Conservation (phyloP, 2,113 vertebrate species). For the Eulacestoma nigropectus region DNA sequence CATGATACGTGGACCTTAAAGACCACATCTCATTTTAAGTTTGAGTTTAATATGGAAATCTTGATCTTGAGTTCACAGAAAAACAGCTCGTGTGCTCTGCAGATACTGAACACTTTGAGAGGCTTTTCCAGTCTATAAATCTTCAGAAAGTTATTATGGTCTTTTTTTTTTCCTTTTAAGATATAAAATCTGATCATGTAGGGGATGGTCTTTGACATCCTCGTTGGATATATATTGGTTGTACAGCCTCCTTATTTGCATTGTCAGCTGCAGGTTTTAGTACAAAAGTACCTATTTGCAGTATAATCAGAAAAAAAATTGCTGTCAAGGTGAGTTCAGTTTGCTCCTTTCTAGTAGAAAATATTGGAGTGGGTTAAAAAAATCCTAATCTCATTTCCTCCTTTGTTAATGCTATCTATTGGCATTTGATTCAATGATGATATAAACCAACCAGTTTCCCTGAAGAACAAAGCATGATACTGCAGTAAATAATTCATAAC, state of each 20-base stretch:
- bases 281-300: background rate
- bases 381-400: background rate
- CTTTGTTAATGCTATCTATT: background rate
- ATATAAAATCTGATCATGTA: background rate
- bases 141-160: background rate
- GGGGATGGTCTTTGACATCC: background rate
- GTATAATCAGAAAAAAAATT: background rate
- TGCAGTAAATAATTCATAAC: background rate
- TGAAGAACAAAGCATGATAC: background rate
- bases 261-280: background rate
- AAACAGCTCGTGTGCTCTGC: background rate
- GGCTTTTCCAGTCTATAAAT: background rate
- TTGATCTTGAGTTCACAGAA: background rate
- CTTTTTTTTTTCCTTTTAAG: background rate
- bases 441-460: background rate
- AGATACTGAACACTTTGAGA: background rate
- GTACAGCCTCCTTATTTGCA: background rate
- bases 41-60: background rate
- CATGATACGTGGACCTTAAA: background rate
- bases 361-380: background rate
- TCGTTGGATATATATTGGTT: background rate
- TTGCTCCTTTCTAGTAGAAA: background rate
- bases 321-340: background rate
- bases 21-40: background rate
- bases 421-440: background rate